Percentiles rank a stretch among this genome's conserved stretches.
Evolutionary conservation across 2,113 vertebrate species (phyloP).

Genomic region (Psammodynastes pulverulentus): DNA sequence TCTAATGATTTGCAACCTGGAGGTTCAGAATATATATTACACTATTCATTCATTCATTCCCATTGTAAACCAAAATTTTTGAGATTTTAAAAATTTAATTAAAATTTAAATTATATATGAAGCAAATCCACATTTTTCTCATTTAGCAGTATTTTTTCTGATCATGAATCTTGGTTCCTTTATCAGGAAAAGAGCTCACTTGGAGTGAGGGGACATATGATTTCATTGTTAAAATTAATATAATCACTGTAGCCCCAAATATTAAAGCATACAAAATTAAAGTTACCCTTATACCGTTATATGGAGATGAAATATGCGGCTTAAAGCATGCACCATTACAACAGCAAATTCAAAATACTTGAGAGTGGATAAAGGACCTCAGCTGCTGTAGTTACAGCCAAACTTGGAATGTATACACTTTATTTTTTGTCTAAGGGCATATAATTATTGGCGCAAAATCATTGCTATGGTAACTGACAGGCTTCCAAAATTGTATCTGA

Average conservation of each 20-base stretch:
- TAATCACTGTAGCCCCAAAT: neutral
- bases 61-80: neutral
- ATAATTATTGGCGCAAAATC: neutral
- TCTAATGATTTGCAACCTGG: neutral
- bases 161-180: neutral
- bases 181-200: neutral
- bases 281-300: neutral
- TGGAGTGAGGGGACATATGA: neutral
- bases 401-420: neutral
- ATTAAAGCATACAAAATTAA: neutral
- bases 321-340: neutral
- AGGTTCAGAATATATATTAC: neutral
- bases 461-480: neutral
- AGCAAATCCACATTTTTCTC: neutral
- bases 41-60: neutral
- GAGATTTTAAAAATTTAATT: neutral
- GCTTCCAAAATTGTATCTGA: neutral
- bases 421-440: neutral
- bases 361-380: neutral
- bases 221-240: neutral
- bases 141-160: neutral
- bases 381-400: neutral
- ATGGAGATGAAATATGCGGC: neutral
- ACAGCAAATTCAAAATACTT: neutral
- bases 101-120: neutral